Percentiles rank a stretch among this genome's conserved stretches.
phyloP scores from a whole-genome alignment of 2,888 invertebrate species.

The Xylota sylvarum region DNA sequence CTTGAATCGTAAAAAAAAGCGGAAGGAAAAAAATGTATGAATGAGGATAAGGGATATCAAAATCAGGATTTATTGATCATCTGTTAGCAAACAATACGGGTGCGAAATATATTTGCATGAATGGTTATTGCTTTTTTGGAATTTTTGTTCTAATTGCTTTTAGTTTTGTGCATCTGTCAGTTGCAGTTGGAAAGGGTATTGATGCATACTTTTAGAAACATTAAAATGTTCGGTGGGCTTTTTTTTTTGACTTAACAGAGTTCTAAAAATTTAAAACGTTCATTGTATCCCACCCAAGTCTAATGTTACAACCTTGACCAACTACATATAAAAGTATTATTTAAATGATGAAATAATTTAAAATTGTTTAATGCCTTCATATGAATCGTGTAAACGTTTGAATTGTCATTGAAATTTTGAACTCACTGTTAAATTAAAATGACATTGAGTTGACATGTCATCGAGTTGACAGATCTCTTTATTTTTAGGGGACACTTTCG shows the following conservation, averaged over 20 bases:
- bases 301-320: neutral
- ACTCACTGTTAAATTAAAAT: slow-evolving; percentile 5
- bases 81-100: slow-evolving; percentile 74
- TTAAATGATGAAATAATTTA: neutral
- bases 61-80: slow-evolving; percentile 71
- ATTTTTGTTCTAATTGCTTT: slow-evolving; percentile 56
- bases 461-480: slow-evolving; percentile 36
- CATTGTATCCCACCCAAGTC: neutral
- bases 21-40: slow-evolving; percentile 22
- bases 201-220: too few relatives aligned
- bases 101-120: slow-evolving; percentile 65
- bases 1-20: slow-evolving; percentile 25
- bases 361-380: neutral
- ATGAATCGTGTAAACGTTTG: neutral
- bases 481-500: slow-evolving; percentile 18
- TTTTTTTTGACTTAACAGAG: too few relatives aligned
- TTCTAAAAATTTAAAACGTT: neutral
- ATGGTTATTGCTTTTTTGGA: slow-evolving; percentile 39
- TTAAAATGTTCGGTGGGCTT: too few relatives aligned
- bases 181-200: too few relatives aligned
- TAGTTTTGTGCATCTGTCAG: slow-evolving; percentile 61
- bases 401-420: neutral
- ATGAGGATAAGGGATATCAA: slow-evolving; percentile 61
- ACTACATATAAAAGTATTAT: neutral
- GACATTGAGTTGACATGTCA: slow-evolving; percentile 6